Evolutionary conservation across 30 jellyfish, hydroid and myxozoan species (phyloP), one percentile per base, ranked within the genome.

Genomic region (Chironex yamaguchii): DNA sequence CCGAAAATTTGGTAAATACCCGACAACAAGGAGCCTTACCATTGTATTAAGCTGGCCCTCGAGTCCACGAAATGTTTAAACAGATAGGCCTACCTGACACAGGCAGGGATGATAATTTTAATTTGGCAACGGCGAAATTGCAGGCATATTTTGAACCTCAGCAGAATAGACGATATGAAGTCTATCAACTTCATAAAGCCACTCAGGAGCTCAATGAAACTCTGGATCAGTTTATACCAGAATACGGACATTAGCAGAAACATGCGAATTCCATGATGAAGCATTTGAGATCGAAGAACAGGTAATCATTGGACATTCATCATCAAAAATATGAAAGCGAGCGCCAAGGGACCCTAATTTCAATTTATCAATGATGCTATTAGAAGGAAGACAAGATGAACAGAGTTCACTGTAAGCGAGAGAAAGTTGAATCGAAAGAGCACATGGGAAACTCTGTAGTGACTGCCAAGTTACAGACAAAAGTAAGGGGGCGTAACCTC

Each of bases 251-350:
- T 49, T 63, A 0, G 76, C 76, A 0, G 34, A 63, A 9, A 36
- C 76, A 21, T 63, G 64, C 3, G 76, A 68, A 22, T 68, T 33
- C 35, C 31, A 62, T 17, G 82, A 68, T 14, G 29, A 13, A 33
- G 82, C 32, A n/a, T 68, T 68, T 33, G 82, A 68, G 27, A 13
- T 68, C 3, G 67, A 68, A 33, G 82, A 68, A 14, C 82, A 68
- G n/a, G 35, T 68, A 12, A n/a, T n/a, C 67, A n/a, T 30, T 30
- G 82, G 82, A 20, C 66, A 65, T 14, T 14, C 67, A 4, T 68
- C 67, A 31, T 26, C 82, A 3, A 29, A 0, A 26, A 30, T 68
- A 1, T 34, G 82, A 22, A 68, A 20, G 35, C 67, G 35, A 30
- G 67, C 82, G 20, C 29, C 2, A 33, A 62, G 72, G 25, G 82